These are phyloP conservation scores for Eristalis pertinax DNA, from an alignment of 2,888 invertebrate species.

Conservation along the genomic window DNA sequence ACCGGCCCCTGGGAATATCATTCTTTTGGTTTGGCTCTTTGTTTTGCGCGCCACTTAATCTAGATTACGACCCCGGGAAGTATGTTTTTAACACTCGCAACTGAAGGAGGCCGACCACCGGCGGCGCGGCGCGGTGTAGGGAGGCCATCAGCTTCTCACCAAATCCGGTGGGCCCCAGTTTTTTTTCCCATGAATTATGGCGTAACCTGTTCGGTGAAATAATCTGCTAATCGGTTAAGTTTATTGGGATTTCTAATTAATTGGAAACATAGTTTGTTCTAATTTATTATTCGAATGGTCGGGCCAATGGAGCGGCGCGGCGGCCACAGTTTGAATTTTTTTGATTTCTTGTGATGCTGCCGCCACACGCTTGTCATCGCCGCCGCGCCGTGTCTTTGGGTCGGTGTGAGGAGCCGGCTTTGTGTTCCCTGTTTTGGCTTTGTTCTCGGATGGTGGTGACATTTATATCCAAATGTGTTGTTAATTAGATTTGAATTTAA, in stretches of 20 bases:
- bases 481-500: constrained; percentile 69
- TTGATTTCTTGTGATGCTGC: constrained; percentile 64
- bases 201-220: constrained; percentile 66
- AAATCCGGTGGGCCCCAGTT: constrained; percentile 13
- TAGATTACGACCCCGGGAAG: constrained; percentile 60
- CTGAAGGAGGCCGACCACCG: constrained; percentile 49
- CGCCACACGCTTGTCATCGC: constrained; percentile 29
- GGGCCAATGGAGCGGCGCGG: neutral
- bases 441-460: constrained; percentile 45
- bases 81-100: constrained; percentile 65
- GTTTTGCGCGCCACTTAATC: constrained; percentile 59
- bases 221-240: constrained; percentile 69
- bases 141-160: neutral
- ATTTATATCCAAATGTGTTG: constrained; percentile 61
- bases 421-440: constrained; percentile 14
- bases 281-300: constrained; percentile 61
- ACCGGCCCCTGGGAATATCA: constrained; percentile 54
- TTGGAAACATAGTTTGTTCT: constrained; percentile 71
- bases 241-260: constrained; percentile 72
- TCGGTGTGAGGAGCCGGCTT: neutral
- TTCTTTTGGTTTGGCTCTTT: constrained; percentile 33
- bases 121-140: constrained; percentile 21
- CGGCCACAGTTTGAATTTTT: constrained; percentile 40
- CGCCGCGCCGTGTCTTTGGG: constrained; percentile 3
- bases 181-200: constrained; percentile 70